Percentiles rank a stretch among this genome's conserved stretches.
Evolutionary conservation across 1,140 invertebrate genomes (phyloP).

Genomic region (Aporrectodea caliginosa): DNA sequence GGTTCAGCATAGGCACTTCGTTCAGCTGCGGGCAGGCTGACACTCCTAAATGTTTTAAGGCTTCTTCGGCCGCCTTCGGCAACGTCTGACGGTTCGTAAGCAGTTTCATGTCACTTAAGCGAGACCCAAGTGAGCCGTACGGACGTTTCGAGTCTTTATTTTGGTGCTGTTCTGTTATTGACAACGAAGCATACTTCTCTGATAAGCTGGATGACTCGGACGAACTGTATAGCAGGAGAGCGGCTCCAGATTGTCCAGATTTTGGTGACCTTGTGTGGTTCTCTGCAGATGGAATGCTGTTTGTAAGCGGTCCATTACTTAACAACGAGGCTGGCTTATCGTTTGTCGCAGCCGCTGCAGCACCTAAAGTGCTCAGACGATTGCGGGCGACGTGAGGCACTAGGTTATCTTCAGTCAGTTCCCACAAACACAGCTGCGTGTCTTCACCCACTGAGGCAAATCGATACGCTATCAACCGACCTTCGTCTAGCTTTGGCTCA

Average conservation of each 20-base stretch:
- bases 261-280: conserved; percentile 11
- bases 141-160: neutral
- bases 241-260: conserved; percentile 37
- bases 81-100: neutral
- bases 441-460: conserved; percentile 15
- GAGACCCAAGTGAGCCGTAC: neutral
- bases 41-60: conserved; percentile 58
- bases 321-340: no score
- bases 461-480: conserved; percentile 3
- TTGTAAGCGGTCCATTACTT: no score
- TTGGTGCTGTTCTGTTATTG: conserved; percentile 43
- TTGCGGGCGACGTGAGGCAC: neutral
- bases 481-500: neutral
- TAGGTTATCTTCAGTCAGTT: neutral
- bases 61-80: neutral
- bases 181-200: no score
- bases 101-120: neutral
- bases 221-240: conserved; percentile 34
- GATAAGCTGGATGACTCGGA: conserved; percentile 40
- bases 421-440: conserved; percentile 9
- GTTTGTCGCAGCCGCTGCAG: no score
- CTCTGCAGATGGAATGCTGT: neutral
- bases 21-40: conserved; percentile 87
- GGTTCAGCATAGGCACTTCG: conserved; percentile 92
- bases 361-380: neutral